A percentile compares a stretch with the other conserved stretches of the same genome.
These are phyloP conservation scores for Mandrillus leucophaeus DNA, from an alignment of 2,113 vertebrate genomes.

Conservation along the genomic window DNA sequence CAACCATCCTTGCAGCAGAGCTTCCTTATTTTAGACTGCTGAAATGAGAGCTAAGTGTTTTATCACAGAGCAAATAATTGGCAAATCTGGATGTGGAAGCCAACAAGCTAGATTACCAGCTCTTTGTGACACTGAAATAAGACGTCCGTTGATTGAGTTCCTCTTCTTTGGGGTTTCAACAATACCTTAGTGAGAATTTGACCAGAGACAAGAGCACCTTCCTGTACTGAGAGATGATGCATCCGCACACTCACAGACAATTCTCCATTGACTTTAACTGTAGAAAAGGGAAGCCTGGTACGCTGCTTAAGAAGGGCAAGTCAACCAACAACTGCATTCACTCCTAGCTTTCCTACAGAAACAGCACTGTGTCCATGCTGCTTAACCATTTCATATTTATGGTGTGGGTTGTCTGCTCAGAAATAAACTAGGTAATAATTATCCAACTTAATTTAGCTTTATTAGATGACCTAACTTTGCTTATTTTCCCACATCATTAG, in stretches of 20 bases:
- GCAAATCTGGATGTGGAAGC: neutral
- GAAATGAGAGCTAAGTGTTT: neutral
- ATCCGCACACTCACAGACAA: neutral
- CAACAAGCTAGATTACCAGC: slow-evolving; percentile 16
- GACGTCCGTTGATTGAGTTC: slow-evolving; percentile 1
- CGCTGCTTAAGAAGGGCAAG: neutral
- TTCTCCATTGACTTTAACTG: neutral
- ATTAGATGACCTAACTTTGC: neutral
- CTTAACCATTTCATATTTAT: neutral
- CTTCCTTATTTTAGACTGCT: slow-evolving; percentile 7
- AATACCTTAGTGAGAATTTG: neutral
- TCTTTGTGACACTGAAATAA: slow-evolving; percentile 25
- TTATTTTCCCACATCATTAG: neutral
- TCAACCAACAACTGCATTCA: neutral
- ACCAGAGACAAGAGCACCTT: neutral
- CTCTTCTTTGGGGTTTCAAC: neutral
- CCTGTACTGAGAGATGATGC: neutral
- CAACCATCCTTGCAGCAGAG: neutral
- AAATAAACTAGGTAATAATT: neutral
- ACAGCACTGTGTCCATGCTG: neutral
- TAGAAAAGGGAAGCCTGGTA: neutral
- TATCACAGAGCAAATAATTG: neutral
- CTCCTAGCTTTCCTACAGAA: neutral
- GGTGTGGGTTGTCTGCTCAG: neutral
- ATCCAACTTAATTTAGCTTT: neutral